Evolutionary conservation across 2,113 vertebrate species (phyloP).

Genomic region (Oplegnathus fasciatus): DNA sequence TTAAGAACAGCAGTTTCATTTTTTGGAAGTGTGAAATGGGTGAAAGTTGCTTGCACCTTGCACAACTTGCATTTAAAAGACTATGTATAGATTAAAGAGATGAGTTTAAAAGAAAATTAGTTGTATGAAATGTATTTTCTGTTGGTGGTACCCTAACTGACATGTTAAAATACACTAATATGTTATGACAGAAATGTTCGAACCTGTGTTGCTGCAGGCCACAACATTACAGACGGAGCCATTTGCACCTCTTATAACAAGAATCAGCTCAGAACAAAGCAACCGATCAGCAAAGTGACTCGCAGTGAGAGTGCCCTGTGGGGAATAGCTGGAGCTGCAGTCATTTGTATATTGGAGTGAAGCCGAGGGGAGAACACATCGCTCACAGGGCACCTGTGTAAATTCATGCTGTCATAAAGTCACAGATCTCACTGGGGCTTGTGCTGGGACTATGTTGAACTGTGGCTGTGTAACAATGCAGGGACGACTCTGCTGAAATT

Average conservation of each 20-base stretch:
- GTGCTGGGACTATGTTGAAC: conserved; percentile 12
- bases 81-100: neutral
- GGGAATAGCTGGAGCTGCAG: conserved; percentile 46
- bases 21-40: neutral
- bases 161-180: neutral
- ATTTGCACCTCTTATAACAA: conserved; percentile 25
- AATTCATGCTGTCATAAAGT: conserved; percentile 46
- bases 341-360: conserved; percentile 51
- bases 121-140: neutral
- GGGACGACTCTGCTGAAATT: conserved; percentile 19
- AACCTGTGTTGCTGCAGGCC: conserved; percentile 11
- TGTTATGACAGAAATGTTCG: conserved; percentile 7
- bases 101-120: neutral
- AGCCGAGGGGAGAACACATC: conserved; percentile 40
- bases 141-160: no score
- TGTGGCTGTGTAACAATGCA: neutral
- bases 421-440: conserved; percentile 32
- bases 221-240: neutral
- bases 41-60: neutral
- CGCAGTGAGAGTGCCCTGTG: conserved; percentile 22
- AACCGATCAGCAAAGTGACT: conserved; percentile 34
- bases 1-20: neutral
- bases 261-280: conserved; percentile 46
- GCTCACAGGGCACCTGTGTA: conserved; percentile 39
- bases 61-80: neutral